Evolutionary conservation across 1,140 invertebrate genomes (phyloP).

Genomic region (Branchinecta lynchi): DNA sequence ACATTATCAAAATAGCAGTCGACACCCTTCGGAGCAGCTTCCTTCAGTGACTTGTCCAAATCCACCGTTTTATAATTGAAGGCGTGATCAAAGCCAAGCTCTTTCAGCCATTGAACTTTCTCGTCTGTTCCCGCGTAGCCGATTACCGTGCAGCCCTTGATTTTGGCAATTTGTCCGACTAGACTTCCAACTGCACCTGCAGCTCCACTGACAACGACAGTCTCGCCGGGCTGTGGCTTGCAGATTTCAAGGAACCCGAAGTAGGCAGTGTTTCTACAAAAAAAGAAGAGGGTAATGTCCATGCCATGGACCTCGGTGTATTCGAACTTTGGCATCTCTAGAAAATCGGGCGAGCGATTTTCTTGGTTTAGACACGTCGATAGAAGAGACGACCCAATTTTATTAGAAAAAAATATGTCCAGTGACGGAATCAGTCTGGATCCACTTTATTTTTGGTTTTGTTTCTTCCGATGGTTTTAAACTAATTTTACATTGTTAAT

Average conservation of each 20-base stretch:
- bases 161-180: constrained; percentile 58
- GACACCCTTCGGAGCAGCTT: constrained; percentile 46
- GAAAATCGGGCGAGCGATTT: too few species aligned
- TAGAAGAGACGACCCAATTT: too few species aligned
- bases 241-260: constrained; percentile 52
- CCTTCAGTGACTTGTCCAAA: constrained; percentile 37
- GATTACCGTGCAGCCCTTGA: constrained; percentile 49
- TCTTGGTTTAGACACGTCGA: too few species aligned
- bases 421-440: too few species aligned
- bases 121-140: constrained; percentile 51
- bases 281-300: background rate
- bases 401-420: too few species aligned
- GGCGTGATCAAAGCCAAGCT: constrained; percentile 47
- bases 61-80: constrained; percentile 53
- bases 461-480: too few species aligned
- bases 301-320: too few species aligned
- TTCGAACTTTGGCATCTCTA: too few species aligned
- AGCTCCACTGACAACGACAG: constrained; percentile 45
- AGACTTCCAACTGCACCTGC: constrained; percentile 47
- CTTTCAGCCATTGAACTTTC: constrained; percentile 49
- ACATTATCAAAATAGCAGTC: constrained; percentile 62
- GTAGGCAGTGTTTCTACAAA: constrained; percentile 47
- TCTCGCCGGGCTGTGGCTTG: constrained; percentile 47
- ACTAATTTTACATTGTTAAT: too few species aligned
- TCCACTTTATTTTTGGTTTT: too few species aligned